Conservation (phyloP, 2,888 invertebrate genomes). For the Cabera pusaria region DNA sequence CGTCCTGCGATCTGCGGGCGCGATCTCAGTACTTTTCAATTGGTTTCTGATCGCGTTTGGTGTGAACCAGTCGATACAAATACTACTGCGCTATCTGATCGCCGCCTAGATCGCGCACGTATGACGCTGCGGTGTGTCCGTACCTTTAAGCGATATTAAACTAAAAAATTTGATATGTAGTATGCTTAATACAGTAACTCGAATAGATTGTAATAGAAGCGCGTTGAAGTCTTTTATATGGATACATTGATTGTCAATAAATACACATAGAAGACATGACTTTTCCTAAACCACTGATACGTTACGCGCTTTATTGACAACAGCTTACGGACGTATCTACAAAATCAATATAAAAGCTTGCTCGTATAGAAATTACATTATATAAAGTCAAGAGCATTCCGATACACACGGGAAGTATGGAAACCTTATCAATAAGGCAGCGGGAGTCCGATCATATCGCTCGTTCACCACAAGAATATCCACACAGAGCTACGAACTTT, state of each 20-base stretch:
- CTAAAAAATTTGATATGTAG: too few relatives aligned
- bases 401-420: slow-evolving; percentile 77
- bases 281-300: slow-evolving; percentile 1
- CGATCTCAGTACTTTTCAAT: too few relatives aligned
- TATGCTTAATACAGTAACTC: neutral
- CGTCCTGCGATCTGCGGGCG: too few relatives aligned
- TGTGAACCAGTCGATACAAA: too few relatives aligned
- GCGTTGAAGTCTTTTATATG: slow-evolving; percentile 15
- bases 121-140: too few relatives aligned
- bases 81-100: too few relatives aligned
- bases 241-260: slow-evolving; percentile 1
- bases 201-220: too few relatives aligned
- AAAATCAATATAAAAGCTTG: slow-evolving; percentile 41
- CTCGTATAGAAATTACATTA: slow-evolving; percentile 64
- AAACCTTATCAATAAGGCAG: slow-evolving; percentile 80
- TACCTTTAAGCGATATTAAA: too few relatives aligned
- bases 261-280: too few relatives aligned
- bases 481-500: slow-evolving; percentile 61
- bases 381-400: slow-evolving; percentile 77
- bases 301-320: slow-evolving; percentile 3
- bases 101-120: too few relatives aligned
- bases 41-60: too few relatives aligned
- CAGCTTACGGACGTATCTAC: slow-evolving; percentile 16
- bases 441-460: slow-evolving; percentile 79
- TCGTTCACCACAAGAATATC: slow-evolving; percentile 59